Conservation (phyloP, 2,113 vertebrate genomes). For the Ariopsis seemanni region DNA sequence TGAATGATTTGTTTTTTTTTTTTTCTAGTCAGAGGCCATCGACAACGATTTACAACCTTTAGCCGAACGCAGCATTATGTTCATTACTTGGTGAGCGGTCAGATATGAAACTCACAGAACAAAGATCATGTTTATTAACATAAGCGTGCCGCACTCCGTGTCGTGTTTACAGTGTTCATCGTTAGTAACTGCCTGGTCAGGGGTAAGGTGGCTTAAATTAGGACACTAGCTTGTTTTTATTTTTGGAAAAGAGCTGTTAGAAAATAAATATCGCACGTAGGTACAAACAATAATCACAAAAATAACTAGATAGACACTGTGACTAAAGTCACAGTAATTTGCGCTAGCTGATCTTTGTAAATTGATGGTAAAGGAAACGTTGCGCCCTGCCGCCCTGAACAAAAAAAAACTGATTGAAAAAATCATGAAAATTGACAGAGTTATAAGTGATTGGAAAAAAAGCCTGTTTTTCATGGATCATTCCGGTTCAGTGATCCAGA, state of each 20-base stretch:
- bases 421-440: too few species aligned
- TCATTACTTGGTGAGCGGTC: background rate
- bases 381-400: too few species aligned
- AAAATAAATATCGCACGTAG: background rate
- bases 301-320: background rate
- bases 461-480: too few species aligned
- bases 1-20: too few species aligned
- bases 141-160: background rate
- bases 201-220: background rate
- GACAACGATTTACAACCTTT: background rate
- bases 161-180: background rate
- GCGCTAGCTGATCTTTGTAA: too few species aligned
- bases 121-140: background rate
- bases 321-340: too few species aligned
- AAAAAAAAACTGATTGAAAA: too few species aligned
- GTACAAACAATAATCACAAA: background rate
- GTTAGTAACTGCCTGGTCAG: background rate
- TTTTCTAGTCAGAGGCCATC: background rate
- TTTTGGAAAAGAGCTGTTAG: background rate
- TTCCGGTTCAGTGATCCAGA: too few species aligned
- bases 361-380: too few species aligned
- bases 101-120: too few species aligned
- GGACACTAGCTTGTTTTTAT: background rate
- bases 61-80: background rate
- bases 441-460: too few species aligned